A percentile compares a stretch with the other conserved stretches of the same genome.
These are phyloP conservation scores for Crax fasciolata DNA, from an alignment of 2,797 vertebrate species.

Conservation along the genomic window DNA sequence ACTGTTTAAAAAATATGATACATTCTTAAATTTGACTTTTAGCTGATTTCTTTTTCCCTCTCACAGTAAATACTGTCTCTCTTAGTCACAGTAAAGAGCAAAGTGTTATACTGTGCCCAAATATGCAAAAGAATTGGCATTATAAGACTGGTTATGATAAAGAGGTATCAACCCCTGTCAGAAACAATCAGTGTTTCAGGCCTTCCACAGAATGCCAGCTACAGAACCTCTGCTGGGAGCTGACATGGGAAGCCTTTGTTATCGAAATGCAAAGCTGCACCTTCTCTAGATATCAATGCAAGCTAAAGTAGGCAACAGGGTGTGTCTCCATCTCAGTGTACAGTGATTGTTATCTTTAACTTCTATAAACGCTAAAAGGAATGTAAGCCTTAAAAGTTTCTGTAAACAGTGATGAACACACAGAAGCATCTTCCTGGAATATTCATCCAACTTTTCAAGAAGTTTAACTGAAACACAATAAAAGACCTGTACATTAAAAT, in stretches of 20 bases:
- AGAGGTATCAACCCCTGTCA: background rate
- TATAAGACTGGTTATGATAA: background rate
- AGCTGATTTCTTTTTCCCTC: background rate
- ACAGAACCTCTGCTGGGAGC: background rate
- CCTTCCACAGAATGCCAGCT: background rate
- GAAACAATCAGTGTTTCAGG: background rate
- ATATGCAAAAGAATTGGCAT: background rate
- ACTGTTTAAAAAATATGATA: background rate
- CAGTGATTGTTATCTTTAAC: background rate
- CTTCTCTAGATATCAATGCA: background rate
- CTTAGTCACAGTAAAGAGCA: background rate
- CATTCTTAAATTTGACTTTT: background rate
- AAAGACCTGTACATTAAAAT: background rate
- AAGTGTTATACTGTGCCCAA: background rate
- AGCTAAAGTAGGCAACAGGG: background rate
- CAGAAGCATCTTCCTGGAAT: background rate
- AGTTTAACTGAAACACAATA: constrained; percentile 22
- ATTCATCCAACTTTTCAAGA: background rate
- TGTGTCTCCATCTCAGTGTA: background rate
- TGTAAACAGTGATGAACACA: background rate
- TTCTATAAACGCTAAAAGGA: background rate
- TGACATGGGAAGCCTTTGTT: background rate
- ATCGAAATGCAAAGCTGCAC: background rate
- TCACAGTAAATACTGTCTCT: background rate
- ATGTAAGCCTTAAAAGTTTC: background rate